Evolutionary conservation across 2,888 invertebrate species (phyloP), one percentile per base, ranked within the genome.

Genomic region (Petrophora chlorosata): DNA sequence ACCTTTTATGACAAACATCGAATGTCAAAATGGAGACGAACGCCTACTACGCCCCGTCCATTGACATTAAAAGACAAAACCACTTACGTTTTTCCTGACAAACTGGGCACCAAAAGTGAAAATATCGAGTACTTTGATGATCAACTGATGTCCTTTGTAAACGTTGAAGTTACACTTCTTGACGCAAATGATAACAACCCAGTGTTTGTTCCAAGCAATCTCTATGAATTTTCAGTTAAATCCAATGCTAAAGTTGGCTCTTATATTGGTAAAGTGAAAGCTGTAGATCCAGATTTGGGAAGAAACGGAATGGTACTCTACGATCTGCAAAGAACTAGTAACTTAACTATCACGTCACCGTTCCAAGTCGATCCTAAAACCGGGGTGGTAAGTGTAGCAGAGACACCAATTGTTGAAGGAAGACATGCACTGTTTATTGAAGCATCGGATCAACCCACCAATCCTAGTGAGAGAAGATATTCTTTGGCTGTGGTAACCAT

Each of bases 141-240:
- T 29, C 86, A 89, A 54, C 63, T 89, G 0, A 86, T 90, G 85
- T 90, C 91, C 2, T 90, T 76, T 14, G 96, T 96, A 0, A 92
- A 92, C 26, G 95, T 97, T 0, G 96, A 96, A 83, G 95, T 98
- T 0, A 94, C 95, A 0, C 79, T 98, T 15, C 86, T 96, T 0
- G 98, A 98, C 73, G 96, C 97, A 9, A 98, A 98, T 73, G 98
- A 98, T 73, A 97, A 98, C 67, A 96, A 95, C 63, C 98, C 98
- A 0, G 93, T 93, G 15, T 98, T 97, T 70, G 92, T 95, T 14
- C 95, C 96, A 2, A 95, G 93, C 44, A 97, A 97, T 77, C 87
- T 97, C 3, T 97, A 97, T 65, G 95, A 96, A 68, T 95, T 97
- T 66, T 86, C 91, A 35, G 92, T 95, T 0, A 93, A 93, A 43